Base-by-base conservation (phyloP, 1,140 invertebrate species). In the Papilio polyxenes region DNA sequence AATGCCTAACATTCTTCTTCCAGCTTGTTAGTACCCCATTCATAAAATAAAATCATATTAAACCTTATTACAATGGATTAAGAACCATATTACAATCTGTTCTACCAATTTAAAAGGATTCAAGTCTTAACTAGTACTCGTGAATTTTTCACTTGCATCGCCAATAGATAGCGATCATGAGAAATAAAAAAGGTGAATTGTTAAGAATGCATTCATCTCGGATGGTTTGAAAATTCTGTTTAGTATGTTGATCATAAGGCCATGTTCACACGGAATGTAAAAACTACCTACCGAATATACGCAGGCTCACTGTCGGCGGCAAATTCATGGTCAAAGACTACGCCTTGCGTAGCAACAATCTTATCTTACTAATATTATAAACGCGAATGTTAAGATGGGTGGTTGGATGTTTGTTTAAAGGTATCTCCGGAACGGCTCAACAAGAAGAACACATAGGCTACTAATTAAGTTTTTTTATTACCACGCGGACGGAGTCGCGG, bases 21-120 rank as follows among this genome's bases (percentile, higher is more conserved):
- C 86, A 84, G 87, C 86, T 87, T 88, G 88, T 89, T 89, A 88
- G 59, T 69, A 81, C 56, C 56, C 69, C 20, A 56, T 44, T 75
- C 65, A 69, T 48, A 59, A 31, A 10, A 13, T 72, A 75, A 51
- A 49, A 79, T 65, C 48, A 48, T 59, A 76, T 44, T n/a, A 53
- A 40, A 83, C 81, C 75, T 78, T 86, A 83, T 31, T n/a, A 6
- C 53, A 31, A 74, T 17, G 56, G 0, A 37, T 75, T 82, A 85
- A 79, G 51, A 75, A 44, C 11, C 15, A 79, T 79, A 65, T 80
- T 80, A n/a, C 37, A 23, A 48, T 49, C 40, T 11, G n/a, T 15
- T 65, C 40, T 62, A 31, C 23, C 53, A 59, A 40, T 59, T 51
- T 65, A 80, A 79, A 65, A 31, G 56, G 53, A 80, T 56, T 62